Conservation (phyloP, 2,113 vertebrate genomes). For the Gallinago paraguaiae region DNA sequence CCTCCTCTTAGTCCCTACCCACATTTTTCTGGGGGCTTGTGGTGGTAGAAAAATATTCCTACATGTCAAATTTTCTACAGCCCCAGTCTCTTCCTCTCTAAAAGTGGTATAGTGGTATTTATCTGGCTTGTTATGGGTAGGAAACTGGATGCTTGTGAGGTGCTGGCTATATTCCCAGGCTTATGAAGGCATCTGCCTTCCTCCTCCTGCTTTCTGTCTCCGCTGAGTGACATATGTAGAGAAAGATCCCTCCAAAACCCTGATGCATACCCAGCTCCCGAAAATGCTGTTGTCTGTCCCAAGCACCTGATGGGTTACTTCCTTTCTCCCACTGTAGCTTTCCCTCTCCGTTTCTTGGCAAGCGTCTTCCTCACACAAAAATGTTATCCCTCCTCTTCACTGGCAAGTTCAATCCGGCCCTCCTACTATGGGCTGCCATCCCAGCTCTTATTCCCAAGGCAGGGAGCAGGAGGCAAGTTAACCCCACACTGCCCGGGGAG, state of each 20-base stretch:
- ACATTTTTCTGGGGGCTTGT: background rate
- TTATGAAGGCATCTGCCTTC: background rate
- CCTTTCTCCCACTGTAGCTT: conserved; percentile 17
- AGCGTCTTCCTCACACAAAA: conserved; percentile 23
- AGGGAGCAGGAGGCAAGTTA: conserved; percentile 13
- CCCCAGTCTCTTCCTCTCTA: background rate
- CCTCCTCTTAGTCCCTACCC: background rate
- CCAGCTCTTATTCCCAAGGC: conserved; percentile 28
- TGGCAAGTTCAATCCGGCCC: background rate
- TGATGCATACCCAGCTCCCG: background rate
- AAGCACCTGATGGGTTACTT: conserved; percentile 27
- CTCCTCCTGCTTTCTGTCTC: background rate
- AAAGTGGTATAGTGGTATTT: background rate
- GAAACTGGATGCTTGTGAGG: background rate
- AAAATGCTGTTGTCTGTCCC: background rate
- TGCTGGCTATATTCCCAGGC: background rate
- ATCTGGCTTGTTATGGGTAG: background rate
- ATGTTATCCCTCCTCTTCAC: conserved; percentile 13
- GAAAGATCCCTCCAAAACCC: background rate
- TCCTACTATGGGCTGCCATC: conserved; percentile 39
- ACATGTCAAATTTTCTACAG: background rate
- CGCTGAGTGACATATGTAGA: background rate
- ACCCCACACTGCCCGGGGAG: background rate
- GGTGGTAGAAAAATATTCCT: background rate
- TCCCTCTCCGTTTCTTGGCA: background rate